These are phyloP conservation scores for Heteropelma amictum DNA, from an alignment of 2,888 invertebrate species.

Conservation along the genomic window DNA sequence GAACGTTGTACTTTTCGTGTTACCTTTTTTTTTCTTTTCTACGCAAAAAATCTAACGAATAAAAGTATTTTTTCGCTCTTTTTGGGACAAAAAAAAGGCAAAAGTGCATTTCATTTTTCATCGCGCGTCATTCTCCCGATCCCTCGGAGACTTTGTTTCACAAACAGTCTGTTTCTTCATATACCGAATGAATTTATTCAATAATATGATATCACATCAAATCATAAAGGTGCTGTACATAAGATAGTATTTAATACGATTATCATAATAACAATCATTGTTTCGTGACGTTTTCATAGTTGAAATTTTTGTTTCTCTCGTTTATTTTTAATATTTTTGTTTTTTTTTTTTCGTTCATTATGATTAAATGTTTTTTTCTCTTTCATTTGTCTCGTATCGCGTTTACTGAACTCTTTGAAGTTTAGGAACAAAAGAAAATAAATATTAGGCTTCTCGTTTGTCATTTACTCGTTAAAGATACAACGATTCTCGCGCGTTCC, in stretches of 20 bases:
- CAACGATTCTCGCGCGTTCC: conserved; percentile 63
- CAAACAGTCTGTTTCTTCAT: conserved; percentile 46
- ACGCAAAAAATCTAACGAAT: conserved; percentile 30
- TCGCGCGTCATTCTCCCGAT: background rate
- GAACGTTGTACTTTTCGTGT: conserved; percentile 11
- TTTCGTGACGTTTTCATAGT: conserved; percentile 64
- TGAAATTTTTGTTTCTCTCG: conserved; percentile 63
- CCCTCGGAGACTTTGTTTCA: conserved; percentile 15
- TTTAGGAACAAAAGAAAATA: conserved; percentile 77
- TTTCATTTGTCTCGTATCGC: conserved; percentile 41
- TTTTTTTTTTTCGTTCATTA: conserved; percentile 26
- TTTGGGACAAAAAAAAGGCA: background rate
- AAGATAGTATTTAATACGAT: conserved; percentile 62
- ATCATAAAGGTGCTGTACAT: conserved; percentile 76
- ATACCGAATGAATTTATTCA: conserved; percentile 69
- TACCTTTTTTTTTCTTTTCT: conserved; percentile 22
- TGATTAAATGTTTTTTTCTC: conserved; percentile 53
- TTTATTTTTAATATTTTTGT: conserved; percentile 8
- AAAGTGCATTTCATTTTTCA: background rate
- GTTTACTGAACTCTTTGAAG: conserved; percentile 61
- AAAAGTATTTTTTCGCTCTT: conserved; percentile 31
- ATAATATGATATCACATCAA: conserved; percentile 76
- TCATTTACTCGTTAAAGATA: conserved; percentile 61
- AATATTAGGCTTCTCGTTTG: conserved; percentile 67
- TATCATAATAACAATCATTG: conserved; percentile 61